phyloP scores from a whole-genome alignment of 1,140 invertebrate genomes.

The Meloidogyne exigua region DNA sequence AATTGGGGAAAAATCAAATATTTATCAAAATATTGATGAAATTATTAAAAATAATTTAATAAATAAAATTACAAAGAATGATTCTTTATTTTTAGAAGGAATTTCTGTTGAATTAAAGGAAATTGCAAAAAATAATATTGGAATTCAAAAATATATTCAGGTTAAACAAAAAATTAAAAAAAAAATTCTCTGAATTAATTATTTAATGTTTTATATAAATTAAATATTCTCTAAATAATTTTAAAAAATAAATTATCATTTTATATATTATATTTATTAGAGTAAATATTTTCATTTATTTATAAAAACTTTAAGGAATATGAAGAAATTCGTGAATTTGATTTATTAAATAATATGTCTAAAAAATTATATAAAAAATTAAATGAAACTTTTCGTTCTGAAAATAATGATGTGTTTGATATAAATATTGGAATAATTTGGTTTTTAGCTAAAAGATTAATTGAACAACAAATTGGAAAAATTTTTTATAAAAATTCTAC shows the following conservation, averaged over 20 bases:
- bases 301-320: not conserved
- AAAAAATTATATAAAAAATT: not conserved
- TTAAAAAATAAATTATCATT: too few relatives aligned
- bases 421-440: not conserved
- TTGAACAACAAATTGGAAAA: not conserved
- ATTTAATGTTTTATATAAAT: too few relatives aligned
- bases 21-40: conserved; percentile 1
- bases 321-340: not conserved
- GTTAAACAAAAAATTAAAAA: too few relatives aligned
- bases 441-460: not conserved
- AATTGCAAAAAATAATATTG: not conserved
- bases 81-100: not conserved
- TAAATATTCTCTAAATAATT: too few relatives aligned
- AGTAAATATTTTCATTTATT: not conserved
- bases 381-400: not conserved
- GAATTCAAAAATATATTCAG: not conserved
- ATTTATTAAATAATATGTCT: conserved; percentile 2
- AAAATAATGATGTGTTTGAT: not conserved
- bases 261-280: too few relatives aligned
- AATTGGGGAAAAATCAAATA: not conserved
- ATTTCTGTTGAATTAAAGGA: not conserved
- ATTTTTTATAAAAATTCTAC: not conserved
- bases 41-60: not conserved
- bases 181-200: too few relatives aligned
- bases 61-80: not conserved